phyloP scores from a whole-genome alignment of 30 jellyfish, hydroid and myxozoan genomes.

The Sanderia malayensis region DNA sequence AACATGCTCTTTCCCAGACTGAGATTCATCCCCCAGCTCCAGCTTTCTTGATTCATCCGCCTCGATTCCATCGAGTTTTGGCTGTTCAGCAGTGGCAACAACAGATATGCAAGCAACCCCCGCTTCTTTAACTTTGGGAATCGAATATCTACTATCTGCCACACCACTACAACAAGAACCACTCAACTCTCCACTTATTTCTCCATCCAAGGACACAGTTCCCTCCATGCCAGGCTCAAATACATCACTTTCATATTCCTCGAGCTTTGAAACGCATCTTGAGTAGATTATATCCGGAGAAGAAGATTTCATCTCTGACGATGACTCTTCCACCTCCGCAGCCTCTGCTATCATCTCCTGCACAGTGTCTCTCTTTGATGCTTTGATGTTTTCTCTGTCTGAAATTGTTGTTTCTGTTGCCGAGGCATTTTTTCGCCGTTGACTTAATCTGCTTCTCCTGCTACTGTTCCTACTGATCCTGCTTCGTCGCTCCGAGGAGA shows the following conservation, averaged over 20 bases:
- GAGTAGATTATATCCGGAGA: slow-evolving; percentile 41
- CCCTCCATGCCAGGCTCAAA: slow-evolving; percentile 19
- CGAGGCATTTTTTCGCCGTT: neutral
- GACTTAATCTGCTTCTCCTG: neutral
- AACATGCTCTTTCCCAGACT: no score
- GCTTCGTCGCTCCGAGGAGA: slow-evolving; percentile 8
- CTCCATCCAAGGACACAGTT: neutral
- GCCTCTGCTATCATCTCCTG: neutral
- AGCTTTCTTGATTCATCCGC: no score
- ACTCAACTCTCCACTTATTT: neutral
- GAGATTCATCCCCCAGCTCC: no score
- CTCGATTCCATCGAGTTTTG: no score
- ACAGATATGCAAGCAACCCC: no score
- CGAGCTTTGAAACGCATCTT: slow-evolving; percentile 41
- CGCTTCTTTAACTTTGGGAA: slow-evolving; percentile 48
- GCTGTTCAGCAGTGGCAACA: no score
- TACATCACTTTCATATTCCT: slow-evolving; percentile 55
- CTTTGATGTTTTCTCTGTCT: neutral
- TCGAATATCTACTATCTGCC: slow-evolving; percentile 33
- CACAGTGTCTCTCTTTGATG: neutral
- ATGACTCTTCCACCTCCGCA: slow-evolving; percentile 21
- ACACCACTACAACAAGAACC: no score
- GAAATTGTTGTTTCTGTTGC: neutral
- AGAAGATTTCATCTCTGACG: neutral
- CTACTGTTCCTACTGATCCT: slow-evolving; percentile 5